These are phyloP conservation scores for Gnathonemus longibarbis DNA, from an alignment of 2,113 vertebrate species.

Conservation along the genomic window DNA sequence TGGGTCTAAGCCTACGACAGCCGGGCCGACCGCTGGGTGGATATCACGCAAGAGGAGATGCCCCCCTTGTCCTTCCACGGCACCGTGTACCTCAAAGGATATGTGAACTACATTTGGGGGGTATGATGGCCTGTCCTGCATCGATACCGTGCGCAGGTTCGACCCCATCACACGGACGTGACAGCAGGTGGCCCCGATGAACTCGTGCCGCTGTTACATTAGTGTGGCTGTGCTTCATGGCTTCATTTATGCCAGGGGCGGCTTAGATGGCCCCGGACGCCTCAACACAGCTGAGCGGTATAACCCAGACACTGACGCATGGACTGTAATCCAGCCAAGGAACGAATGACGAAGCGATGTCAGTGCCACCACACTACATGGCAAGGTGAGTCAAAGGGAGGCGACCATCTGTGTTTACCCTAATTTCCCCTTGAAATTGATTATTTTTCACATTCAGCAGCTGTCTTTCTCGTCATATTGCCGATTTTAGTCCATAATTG, in stretches of 20 bases:
- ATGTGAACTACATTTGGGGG: constrained; percentile 46
- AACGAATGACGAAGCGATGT: constrained; percentile 56
- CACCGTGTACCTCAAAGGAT: neutral
- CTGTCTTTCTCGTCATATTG: neutral
- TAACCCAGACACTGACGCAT: constrained; percentile 59
- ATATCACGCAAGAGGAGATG: constrained; percentile 53
- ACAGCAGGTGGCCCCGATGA: constrained; percentile 70
- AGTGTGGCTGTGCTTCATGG: neutral
- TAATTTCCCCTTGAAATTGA: neutral
- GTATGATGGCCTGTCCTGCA: constrained; percentile 62
- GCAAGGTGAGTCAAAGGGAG: neutral
- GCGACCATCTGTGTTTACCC: neutral
- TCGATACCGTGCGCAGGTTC: constrained; percentile 48
- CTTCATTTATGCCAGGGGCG: constrained; percentile 70
- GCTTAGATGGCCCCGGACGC: constrained; percentile 42
- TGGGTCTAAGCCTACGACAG: constrained; percentile 64
- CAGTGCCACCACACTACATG: neutral
- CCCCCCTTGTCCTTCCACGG: constrained; percentile 65
- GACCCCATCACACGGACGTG: neutral
- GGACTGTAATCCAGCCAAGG: constrained; percentile 70
- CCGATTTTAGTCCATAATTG: neutral
- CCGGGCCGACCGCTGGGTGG: constrained; percentile 66
- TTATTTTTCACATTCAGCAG: neutral
- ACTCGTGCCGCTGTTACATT: constrained; percentile 54
- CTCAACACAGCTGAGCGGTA: constrained; percentile 58